phyloP scores from a whole-genome alignment of 2,888 invertebrate species.

The Standfussiana lucernea region DNA sequence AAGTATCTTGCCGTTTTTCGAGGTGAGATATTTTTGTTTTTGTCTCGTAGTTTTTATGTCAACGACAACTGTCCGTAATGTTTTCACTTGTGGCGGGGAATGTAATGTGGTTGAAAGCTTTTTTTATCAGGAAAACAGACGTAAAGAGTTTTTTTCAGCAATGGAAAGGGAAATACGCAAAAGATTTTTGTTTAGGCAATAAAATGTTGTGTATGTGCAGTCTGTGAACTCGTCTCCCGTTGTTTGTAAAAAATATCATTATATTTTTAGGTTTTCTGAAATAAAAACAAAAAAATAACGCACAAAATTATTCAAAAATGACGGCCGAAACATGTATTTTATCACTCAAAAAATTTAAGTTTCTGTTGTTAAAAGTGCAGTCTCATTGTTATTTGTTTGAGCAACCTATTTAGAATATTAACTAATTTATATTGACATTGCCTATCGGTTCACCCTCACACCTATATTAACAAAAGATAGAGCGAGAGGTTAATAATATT shows the following conservation, averaged over 20 bases:
- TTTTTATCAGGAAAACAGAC: background rate
- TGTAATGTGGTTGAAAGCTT: background rate
- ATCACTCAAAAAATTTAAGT: no score
- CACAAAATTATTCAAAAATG: background rate
- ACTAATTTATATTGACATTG: no score
- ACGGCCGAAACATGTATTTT: no score
- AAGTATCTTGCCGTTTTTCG: slow-evolving; percentile 66
- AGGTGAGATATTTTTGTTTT: slow-evolving; percentile 58
- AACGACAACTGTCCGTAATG: slow-evolving; percentile 41
- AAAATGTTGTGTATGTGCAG: background rate
- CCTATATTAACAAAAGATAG: no score
- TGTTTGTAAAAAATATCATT: background rate
- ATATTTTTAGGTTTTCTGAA: background rate
- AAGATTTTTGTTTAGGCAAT: background rate
- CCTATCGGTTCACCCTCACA: no score
- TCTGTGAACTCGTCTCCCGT: background rate
- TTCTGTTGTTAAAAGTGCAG: no score
- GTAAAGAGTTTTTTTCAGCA: background rate
- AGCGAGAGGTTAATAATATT: no score
- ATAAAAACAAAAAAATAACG: background rate
- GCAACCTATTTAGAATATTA: no score
- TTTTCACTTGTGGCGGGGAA: slow-evolving; percentile 30
- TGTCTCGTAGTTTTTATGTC: slow-evolving; percentile 47
- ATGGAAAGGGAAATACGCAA: background rate
- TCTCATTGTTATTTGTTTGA: no score